Conservation (phyloP, 2,113 vertebrate species). For the Semicossyphus pulcher region DNA sequence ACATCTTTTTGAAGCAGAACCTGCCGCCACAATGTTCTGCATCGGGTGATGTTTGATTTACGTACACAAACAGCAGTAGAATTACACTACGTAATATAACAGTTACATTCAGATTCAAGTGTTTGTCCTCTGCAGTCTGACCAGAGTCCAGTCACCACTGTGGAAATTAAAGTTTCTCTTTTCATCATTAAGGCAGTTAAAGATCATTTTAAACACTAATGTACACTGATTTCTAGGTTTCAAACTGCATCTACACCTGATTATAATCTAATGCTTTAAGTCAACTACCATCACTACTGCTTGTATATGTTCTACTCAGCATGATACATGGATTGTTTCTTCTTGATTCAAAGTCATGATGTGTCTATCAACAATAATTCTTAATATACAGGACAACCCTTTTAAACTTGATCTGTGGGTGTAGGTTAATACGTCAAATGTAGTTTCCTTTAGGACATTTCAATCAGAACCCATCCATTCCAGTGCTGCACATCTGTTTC, state of each 20-base stretch:
- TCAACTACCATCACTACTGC: conserved; percentile 65
- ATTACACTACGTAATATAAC: conserved; percentile 41
- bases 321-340: conserved; percentile 45
- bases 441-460: background rate
- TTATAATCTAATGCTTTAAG: conserved; percentile 48
- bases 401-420: conserved; percentile 2
- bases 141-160: conserved; percentile 23
- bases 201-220: conserved; percentile 48
- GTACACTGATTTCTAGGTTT: conserved; percentile 47
- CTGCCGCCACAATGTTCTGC: conserved; percentile 32
- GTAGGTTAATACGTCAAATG: background rate
- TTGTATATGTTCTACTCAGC: conserved; percentile 63
- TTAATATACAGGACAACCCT: background rate
- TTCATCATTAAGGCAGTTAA: conserved; percentile 76
- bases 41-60: conserved; percentile 43
- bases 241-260: conserved; percentile 54
- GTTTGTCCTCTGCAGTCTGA: conserved; percentile 53
- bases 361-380: conserved; percentile 17
- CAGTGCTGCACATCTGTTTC: background rate
- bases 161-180: conserved; percentile 40
- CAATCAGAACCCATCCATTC: conserved; percentile 2
- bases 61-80: conserved; percentile 52
- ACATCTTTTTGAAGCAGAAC: conserved; percentile 53
- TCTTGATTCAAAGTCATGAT: conserved; percentile 45
- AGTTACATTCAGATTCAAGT: conserved; percentile 81